These are phyloP conservation scores for Porphyrio hochstetteri DNA, from an alignment of 2,113 vertebrate species.

Conservation along the genomic window DNA sequence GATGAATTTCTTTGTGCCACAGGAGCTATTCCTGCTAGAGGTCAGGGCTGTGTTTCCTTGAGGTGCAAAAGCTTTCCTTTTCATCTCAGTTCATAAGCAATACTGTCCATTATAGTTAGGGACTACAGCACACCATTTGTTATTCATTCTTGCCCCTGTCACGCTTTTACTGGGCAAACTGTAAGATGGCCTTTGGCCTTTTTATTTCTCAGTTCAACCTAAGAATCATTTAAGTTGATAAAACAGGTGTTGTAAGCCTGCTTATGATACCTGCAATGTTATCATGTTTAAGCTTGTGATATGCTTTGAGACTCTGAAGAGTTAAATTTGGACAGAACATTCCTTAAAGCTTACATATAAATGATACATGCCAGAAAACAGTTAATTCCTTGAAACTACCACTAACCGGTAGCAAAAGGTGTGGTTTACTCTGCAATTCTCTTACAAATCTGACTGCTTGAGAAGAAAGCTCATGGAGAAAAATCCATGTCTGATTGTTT, in stretches of 20 bases:
- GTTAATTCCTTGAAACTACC: neutral
- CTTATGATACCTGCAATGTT: neutral
- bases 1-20: neutral
- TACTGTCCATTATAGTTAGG: neutral
- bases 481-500: neutral
- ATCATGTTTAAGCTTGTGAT: neutral
- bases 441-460: neutral
- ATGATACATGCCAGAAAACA: neutral
- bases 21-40: neutral
- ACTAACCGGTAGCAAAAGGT: neutral
- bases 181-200: neutral
- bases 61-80: neutral
- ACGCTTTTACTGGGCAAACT: neutral
- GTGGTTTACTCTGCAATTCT: neutral
- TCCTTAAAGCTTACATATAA: neutral
- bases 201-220: neutral
- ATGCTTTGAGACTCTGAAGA: neutral
- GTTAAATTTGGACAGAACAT: neutral
- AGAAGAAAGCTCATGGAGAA: neutral
- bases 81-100: neutral
- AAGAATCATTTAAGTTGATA: neutral
- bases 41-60: neutral
- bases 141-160: neutral
- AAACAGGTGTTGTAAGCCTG: neutral
- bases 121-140: neutral